Percentiles rank a stretch among this genome's conserved stretches.
phyloP scores from a whole-genome alignment of 2,113 vertebrate genomes.

The Brachypteracias leptosomus region DNA sequence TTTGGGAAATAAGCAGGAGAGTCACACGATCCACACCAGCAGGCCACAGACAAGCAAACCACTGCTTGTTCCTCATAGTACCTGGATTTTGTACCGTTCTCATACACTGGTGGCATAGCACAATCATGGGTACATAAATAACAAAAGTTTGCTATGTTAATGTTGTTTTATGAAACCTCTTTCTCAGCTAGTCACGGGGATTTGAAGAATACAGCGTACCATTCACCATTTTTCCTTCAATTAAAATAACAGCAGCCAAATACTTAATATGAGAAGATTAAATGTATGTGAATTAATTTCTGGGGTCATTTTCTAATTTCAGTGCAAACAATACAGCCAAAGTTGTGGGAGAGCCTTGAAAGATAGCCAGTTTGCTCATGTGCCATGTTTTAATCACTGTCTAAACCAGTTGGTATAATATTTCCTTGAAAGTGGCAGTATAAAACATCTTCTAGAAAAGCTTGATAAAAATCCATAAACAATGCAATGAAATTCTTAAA shows the following conservation, averaged over 20 bases:
- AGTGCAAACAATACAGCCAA: not conserved
- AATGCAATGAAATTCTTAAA: not conserved
- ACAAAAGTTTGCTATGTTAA: not conserved
- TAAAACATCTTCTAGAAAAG: conserved; percentile 15
- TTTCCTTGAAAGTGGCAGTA: conserved; percentile 36
- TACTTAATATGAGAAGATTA: not conserved
- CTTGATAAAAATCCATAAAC: conserved; percentile 10
- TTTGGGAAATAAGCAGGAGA: not conserved
- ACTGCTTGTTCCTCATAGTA: not conserved
- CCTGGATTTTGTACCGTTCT: not conserved
- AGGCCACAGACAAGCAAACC: not conserved
- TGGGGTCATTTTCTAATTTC: conserved; percentile 28
- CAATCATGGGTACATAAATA: not conserved
- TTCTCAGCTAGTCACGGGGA: not conserved
- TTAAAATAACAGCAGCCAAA: not conserved
- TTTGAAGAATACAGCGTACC: not conserved
- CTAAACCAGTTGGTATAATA: conserved; percentile 12
- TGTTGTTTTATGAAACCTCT: not conserved
- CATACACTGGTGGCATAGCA: not conserved
- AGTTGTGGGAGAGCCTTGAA: conserved; percentile 17
- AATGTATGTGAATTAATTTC: conserved; percentile 8
- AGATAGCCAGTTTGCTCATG: not conserved
- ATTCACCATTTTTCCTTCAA: not conserved
- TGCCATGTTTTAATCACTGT: not conserved
- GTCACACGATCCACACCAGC: not conserved